Percentiles rank a stretch among this genome's conserved stretches.
These are phyloP conservation scores for Gallinago nigripennis DNA, from an alignment of 2,797 vertebrate genomes.

Conservation along the genomic window DNA sequence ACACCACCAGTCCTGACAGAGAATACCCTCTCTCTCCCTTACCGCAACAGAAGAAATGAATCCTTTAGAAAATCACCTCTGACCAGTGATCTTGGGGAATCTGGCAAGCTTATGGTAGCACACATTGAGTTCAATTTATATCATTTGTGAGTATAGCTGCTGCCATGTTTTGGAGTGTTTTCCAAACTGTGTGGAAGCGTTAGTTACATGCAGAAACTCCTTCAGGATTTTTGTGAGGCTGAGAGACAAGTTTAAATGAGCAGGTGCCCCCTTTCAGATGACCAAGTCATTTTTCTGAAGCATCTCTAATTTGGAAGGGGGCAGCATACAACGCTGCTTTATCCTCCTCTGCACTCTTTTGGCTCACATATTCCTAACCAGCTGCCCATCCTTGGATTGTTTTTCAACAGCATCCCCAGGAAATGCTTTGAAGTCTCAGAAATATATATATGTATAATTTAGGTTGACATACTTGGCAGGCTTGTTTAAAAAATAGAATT, in stretches of 20 bases:
- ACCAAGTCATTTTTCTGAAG: neutral
- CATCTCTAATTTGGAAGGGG: neutral
- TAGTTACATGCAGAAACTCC: neutral
- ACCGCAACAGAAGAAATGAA: neutral
- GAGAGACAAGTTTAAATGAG: neutral
- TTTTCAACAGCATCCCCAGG: constrained; percentile 67
- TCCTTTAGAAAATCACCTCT: neutral
- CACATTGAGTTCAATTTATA: neutral
- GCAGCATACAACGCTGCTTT: neutral
- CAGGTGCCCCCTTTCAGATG: neutral
- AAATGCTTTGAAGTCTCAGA: constrained; percentile 76
- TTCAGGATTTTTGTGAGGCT: neutral
- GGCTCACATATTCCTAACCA: constrained; percentile 10
- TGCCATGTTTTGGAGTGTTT: neutral
- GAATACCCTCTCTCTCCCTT: neutral
- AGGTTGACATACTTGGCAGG: constrained; percentile 72
- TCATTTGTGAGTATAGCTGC: neutral
- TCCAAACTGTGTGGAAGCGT: neutral
- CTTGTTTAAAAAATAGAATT: constrained; percentile 56
- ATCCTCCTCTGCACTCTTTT: neutral
- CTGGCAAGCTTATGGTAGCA: neutral
- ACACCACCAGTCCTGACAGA: neutral
- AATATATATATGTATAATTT: constrained; percentile 65
- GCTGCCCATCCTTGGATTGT: constrained; percentile 46
- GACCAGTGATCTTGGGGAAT: neutral